Conservation (phyloP, 2,797 vertebrate genomes). For the Otolemur crassicaudatus region DNA sequence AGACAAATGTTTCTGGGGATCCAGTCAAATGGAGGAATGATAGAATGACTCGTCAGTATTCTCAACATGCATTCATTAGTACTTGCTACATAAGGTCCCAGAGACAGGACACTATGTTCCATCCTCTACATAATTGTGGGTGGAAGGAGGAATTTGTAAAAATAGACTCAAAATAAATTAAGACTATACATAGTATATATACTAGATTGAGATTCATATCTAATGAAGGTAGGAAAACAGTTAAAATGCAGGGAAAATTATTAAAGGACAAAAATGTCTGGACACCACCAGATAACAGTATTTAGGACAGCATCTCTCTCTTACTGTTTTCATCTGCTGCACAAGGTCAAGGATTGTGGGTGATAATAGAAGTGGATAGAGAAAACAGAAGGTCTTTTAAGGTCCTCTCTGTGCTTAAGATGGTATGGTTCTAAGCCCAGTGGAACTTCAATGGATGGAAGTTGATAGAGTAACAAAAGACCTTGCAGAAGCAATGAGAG, state of each 20-base stretch:
- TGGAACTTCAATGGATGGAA: too few relatives aligned
- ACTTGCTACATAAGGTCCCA: background rate
- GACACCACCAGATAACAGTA: background rate
- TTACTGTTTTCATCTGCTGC: background rate
- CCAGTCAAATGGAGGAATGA: background rate
- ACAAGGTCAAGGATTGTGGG: background rate
- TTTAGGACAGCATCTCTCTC: background rate
- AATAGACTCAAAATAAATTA: background rate
- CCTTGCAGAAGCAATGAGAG: too few relatives aligned
- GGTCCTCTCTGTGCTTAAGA: too few relatives aligned
- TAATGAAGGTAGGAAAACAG: background rate
- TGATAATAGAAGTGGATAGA: background rate
- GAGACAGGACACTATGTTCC: background rate
- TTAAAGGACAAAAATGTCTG: background rate
- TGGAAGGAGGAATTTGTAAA: background rate
- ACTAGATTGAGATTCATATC: background rate
- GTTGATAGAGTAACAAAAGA: too few relatives aligned
- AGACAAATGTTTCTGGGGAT: background rate
- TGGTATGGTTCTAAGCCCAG: too few relatives aligned
- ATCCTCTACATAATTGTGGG: background rate
- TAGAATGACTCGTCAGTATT: background rate
- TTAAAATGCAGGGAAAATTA: background rate
- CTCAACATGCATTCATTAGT: background rate
- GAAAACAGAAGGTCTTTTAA: too few relatives aligned
- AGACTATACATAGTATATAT: background rate